Base-by-base conservation (phyloP, 2,113 vertebrate species). In the Progne subis region DNA sequence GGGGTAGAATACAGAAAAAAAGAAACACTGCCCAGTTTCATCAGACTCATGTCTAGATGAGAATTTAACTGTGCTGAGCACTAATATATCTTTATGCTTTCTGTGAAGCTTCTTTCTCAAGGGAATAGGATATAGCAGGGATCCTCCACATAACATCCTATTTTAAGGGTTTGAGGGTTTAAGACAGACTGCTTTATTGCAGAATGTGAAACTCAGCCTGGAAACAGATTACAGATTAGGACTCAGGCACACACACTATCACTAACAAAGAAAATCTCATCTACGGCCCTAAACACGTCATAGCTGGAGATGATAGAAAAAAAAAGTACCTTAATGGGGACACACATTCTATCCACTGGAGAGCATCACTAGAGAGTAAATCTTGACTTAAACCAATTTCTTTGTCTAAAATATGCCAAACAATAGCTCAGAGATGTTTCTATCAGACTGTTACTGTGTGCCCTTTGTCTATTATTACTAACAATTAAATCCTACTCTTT, bases 11-110 rank as follows among this genome's bases (percentile, higher is more conserved):
- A 34, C 26, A 80, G 50, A 12, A 75, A 70, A 90, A 64, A 5
- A 87, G 37, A 56, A 81, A 67, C 8, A 19, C 12, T 70, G 43
- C 39, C 43, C 44, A 55, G 6, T 90, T 87, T 76, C 39, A 57
- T 29, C n/a, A 32, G 41, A 37, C 0, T 0, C 1, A 4, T 37
- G 8, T 78, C 47, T 49, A 43, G 28, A 49, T 34, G 21, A 31
- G 17, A 37, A 50, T 31, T 65, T 72, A 50, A 56, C 6, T 28
- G 23, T 64, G 12, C 26, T 57, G 37, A 52, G 16, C 16, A n/a
- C 14, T 34, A 70, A 61, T 14, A 29, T 9, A 63, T 63, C 23
- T 43, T 23, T n/a, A 0, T 39, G 31, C 9, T 56, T 82, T 34
- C 31, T 64, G 25, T 71, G 31, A 84, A 91, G 16, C 16, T 78